These are phyloP conservation scores for Thumatha senex DNA, from an alignment of 2,888 invertebrate species.

Conservation along the genomic window DNA sequence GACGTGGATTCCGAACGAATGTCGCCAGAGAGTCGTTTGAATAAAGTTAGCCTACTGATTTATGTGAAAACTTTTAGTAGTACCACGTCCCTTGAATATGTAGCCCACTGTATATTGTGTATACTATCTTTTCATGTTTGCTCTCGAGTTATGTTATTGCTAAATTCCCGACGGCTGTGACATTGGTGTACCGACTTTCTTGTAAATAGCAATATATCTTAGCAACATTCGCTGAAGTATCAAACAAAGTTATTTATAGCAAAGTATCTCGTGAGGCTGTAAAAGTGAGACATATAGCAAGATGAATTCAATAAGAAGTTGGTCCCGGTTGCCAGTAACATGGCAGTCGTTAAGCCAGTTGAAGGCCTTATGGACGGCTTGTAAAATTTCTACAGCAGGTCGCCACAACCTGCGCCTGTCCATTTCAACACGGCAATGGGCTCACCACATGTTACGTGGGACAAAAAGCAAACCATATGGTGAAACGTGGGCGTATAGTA, in stretches of 20 bases:
- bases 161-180: constrained; percentile 55
- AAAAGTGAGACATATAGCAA: too few relatives aligned
- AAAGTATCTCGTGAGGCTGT: background rate
- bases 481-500: too few relatives aligned
- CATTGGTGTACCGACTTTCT: constrained; percentile 36
- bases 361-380: too few relatives aligned
- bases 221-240: background rate
- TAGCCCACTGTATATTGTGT: constrained; percentile 68
- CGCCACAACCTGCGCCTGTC: too few relatives aligned
- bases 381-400: too few relatives aligned
- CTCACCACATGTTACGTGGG: too few relatives aligned
- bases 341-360: too few relatives aligned
- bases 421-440: too few relatives aligned
- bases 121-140: constrained; percentile 59
- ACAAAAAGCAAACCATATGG: too few relatives aligned
- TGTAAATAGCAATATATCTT: constrained; percentile 20
- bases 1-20: constrained; percentile 76
- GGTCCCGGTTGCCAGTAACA: too few relatives aligned
- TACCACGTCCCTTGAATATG: constrained; percentile 59
- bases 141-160: constrained; percentile 57
- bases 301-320: too few relatives aligned
- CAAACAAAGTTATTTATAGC: constrained; percentile 14
- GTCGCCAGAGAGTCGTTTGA: constrained; percentile 81
- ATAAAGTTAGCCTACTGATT: constrained; percentile 80
- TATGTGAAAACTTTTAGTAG: constrained; percentile 73